Base-by-base conservation (phyloP, 2,113 vertebrate genomes). In the Perca fluviatilis region DNA sequence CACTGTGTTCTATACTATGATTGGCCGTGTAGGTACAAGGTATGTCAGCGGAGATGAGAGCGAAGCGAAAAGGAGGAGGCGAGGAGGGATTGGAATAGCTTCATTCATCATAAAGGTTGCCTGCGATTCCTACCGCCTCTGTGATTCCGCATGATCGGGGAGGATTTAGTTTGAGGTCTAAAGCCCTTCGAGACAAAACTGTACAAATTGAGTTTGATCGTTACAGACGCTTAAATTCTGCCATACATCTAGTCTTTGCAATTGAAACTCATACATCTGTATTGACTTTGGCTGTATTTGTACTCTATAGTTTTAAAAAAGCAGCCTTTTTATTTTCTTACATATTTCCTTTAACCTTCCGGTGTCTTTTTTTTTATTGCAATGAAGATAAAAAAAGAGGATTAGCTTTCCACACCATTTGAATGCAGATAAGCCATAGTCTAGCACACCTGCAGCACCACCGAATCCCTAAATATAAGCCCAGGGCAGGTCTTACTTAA, bases 61-160 rank as follows among this genome's bases (percentile, higher is more conserved):
- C 58, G 77, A 51, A 83, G 86, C 11, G 40, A 88, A 71, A 76
- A 82, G 82, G 75, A 86, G 84, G 76, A 60, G 89, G 83, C 25
- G 80, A 87, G 83, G 82, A 81, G 79, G 88, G 90, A 90, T 77
- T 89, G 86, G 64, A 91, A 92, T 88, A 86, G 91, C 89, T 92
- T 92, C 90, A 94, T 94, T 94, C 90, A 91, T 93, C 92, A 93
- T 89, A 81, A 70, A 84, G 85, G 88, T 88, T 87, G 88, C 80
- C 81, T 80, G 79, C 63, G 70, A 93, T 91, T 82, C 79, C 80
- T 87, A 84, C 77, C 77, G 67, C 85, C 90, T 89, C 85, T 92
- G 86, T 92, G 90, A 93, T 92, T 92, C 90, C 79, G 62, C 82
- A 88, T 89, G 90, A 92, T 93, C 92, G 91, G 80, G 77, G 85